Conservation (phyloP, 1,140 invertebrate species). For the Penaeus chinensis region DNA sequence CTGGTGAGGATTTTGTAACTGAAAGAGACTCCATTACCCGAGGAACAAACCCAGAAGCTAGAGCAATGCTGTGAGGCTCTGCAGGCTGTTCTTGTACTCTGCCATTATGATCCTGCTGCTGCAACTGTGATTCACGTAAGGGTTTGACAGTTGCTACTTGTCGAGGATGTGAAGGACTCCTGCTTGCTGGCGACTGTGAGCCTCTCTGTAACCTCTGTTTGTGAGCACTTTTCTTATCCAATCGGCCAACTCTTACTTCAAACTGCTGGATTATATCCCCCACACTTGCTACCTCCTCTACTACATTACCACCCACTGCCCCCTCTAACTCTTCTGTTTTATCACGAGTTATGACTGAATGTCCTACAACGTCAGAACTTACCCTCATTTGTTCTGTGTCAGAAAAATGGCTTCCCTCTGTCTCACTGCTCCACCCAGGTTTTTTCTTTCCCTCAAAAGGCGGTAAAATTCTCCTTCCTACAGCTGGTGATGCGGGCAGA, state of each 20-base stretch:
- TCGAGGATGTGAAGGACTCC: slow-evolving; percentile 41
- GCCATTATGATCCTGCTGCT: slow-evolving; percentile 1
- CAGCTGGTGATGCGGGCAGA: slow-evolving; percentile 44
- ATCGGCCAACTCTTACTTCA: slow-evolving; percentile 32
- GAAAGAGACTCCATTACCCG: slow-evolving; percentile 53
- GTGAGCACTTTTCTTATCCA: slow-evolving; percentile 23
- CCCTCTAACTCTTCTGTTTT: neutral
- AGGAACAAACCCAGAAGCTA: slow-evolving; percentile 42
- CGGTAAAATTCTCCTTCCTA: slow-evolving; percentile 31
- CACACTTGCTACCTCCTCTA: slow-evolving; percentile 51
- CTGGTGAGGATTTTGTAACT: slow-evolving; percentile 35
- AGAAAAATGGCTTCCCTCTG: slow-evolving; percentile 9
- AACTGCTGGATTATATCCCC: slow-evolving; percentile 56
- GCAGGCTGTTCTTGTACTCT: slow-evolving; percentile 12
- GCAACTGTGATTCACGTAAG: slow-evolving; percentile 29
- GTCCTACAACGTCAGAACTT: neutral
- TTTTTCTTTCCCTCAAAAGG: slow-evolving; percentile 41
- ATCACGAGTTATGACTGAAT: neutral
- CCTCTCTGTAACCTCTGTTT: slow-evolving; percentile 26
- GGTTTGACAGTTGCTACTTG: slow-evolving; percentile 52
- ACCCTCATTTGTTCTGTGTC: neutral
- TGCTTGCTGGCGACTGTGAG: slow-evolving; percentile 23
- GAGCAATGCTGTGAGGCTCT: slow-evolving; percentile 14
- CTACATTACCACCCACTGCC: slow-evolving; percentile 21
- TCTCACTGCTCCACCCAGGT: neutral